phyloP scores from a whole-genome alignment of 1,140 invertebrate genomes.

The Drosophila tani region DNA sequence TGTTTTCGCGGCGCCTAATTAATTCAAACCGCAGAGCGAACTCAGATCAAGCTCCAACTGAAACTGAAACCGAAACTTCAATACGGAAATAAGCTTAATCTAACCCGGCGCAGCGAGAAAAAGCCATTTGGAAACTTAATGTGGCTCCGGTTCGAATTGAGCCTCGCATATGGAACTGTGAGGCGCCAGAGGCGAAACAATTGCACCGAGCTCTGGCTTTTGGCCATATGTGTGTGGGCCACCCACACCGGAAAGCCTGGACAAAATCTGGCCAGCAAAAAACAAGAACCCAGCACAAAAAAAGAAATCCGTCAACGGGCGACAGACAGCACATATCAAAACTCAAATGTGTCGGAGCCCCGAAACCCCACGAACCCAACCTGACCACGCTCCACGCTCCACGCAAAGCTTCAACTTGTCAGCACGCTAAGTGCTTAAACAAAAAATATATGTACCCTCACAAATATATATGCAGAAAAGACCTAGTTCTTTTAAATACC shows the following conservation, averaged over 20 bases:
- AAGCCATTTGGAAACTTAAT: conserved; percentile 78
- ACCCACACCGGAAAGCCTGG: conserved; percentile 62
- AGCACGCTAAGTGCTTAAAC: conserved; percentile 69
- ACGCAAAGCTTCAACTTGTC: conserved; percentile 81
- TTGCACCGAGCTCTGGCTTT: conserved; percentile 54
- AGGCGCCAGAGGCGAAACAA: conserved; percentile 73
- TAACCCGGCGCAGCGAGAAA: conserved; percentile 34
- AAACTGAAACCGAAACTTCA: conserved; percentile 60
- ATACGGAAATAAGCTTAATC: conserved; percentile 82
- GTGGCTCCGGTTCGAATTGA: conserved; percentile 33
- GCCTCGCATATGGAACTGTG: conserved; percentile 34
- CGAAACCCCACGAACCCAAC: conserved; percentile 54
- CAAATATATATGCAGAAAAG: conserved; percentile 10
- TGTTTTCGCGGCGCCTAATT: conserved; percentile 63
- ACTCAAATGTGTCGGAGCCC: conserved; percentile 61
- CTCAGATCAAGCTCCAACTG: conserved; percentile 30
- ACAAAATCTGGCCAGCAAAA: conserved; percentile 21
- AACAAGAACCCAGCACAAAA: conserved; percentile 40
- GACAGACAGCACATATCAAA: conserved; percentile 75
- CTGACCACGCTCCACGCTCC: conserved; percentile 43
- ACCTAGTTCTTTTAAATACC: conserved; percentile 52
- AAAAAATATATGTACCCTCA: conserved; percentile 39
- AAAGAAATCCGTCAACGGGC: conserved; percentile 54
- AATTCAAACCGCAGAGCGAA: conserved; percentile 74
- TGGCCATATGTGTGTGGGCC: conserved; percentile 57